These are phyloP conservation scores for Cavia porcellus DNA, from an alignment of 2,113 vertebrate genomes.

Conservation along the genomic window DNA sequence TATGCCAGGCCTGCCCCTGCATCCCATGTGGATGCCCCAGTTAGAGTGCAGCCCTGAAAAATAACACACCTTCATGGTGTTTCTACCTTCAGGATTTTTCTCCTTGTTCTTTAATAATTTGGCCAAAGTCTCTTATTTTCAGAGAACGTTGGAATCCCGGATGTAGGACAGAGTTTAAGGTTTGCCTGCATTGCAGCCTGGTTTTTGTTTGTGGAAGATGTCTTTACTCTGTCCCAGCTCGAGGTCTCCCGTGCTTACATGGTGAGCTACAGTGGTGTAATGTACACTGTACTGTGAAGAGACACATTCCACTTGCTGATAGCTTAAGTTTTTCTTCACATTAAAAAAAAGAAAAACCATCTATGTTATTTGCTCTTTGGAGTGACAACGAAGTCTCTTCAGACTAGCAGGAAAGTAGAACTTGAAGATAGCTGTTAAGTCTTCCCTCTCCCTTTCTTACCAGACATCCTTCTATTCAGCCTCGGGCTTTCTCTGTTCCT, in stretches of 20 bases:
- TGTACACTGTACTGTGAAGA: neutral
- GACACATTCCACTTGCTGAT: neutral
- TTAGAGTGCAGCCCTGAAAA: neutral
- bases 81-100: neutral
- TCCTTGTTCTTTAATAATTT: neutral
- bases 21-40: neutral
- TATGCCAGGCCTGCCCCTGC: neutral
- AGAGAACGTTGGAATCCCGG: neutral
- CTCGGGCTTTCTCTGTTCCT: neutral
- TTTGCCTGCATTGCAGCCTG: neutral
- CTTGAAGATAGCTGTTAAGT: neutral
- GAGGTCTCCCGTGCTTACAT: neutral
- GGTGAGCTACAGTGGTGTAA: neutral
- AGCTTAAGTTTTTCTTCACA: neutral
- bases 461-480: neutral
- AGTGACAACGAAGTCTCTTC: neutral
- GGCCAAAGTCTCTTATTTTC: neutral
- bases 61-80: neutral
- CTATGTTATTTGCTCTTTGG: neutral
- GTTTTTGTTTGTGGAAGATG: neutral
- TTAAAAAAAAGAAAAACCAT: neutral
- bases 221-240: neutral
- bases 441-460: neutral
- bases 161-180: neutral
- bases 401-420: neutral